A percentile compares a stretch with the other conserved stretches of the same genome.
Conservation (phyloP, 2,797 vertebrate species). For the Botia almorhae region DNA sequence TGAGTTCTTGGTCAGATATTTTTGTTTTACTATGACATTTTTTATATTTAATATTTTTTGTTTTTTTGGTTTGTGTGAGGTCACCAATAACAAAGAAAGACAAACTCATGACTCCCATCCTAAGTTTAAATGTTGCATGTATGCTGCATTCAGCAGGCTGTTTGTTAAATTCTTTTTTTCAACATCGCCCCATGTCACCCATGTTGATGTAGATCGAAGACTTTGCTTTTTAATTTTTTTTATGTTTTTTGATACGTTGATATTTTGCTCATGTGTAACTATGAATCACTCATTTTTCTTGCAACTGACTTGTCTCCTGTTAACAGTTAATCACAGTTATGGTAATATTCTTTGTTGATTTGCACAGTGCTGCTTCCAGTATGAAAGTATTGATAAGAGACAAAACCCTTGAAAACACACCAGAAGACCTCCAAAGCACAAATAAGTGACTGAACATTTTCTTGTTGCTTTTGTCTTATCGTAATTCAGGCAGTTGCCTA, state of each 20-base stretch:
- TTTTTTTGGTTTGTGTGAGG: constrained; percentile 32
- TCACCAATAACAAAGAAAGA: constrained; percentile 17
- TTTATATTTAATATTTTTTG: no score
- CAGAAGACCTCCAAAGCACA: constrained; percentile 32
- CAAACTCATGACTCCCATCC: not conserved
- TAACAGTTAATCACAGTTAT: not conserved
- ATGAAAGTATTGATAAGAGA: constrained; percentile 5
- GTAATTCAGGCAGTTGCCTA: not conserved
- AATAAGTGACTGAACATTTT: constrained; percentile 26
- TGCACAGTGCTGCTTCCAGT: constrained; percentile 38
- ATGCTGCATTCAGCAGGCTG: not conserved
- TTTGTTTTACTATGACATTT: constrained; percentile 12
- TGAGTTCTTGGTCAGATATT: constrained; percentile 4
- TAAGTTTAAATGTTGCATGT: constrained; percentile 11
- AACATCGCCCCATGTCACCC: constrained; percentile 13
- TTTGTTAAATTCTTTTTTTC: constrained; percentile 20
- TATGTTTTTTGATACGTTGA: not conserved
- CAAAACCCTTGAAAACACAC: constrained; percentile 10
- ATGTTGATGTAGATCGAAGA: constrained; percentile 1
- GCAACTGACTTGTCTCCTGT: not conserved
- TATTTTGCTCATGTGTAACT: not conserved
- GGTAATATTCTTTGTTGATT: constrained; percentile 17
- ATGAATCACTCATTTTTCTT: not conserved
- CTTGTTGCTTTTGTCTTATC: not conserved
- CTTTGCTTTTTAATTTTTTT: not conserved